Conservation (phyloP, 2,888 invertebrate species). For the Keiferia lycopersicella region DNA sequence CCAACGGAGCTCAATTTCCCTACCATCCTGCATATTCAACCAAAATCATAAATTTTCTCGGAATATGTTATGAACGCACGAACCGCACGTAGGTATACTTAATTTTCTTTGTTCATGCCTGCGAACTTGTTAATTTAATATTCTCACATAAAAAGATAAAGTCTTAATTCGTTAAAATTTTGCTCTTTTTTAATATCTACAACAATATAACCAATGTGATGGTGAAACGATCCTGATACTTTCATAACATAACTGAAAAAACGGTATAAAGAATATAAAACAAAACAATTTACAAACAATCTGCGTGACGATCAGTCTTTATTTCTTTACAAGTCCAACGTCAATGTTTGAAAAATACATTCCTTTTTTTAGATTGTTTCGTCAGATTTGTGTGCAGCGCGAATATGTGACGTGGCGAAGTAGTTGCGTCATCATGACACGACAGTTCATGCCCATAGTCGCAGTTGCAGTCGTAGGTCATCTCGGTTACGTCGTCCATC, state of each 20-base stretch:
- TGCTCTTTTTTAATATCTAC: neutral
- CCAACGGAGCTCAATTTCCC: conserved; percentile 20
- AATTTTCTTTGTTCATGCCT: conserved; percentile 3
- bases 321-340: no score
- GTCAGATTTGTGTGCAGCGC: neutral
- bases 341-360: no score
- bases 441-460: conserved; percentile 14
- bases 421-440: conserved; percentile 17
- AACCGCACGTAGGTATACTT: neutral
- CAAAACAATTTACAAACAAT: no score
- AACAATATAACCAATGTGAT: no score
- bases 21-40: conserved; percentile 14
- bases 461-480: conserved; percentile 11
- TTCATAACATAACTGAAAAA: no score
- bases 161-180: neutral
- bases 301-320: no score
- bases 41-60: conserved; percentile 8
- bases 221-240: no score
- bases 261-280: no score
- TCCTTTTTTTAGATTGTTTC: neutral
- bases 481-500: neutral
- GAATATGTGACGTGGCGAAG: neutral
- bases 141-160: conserved; percentile 2
- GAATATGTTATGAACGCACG: conserved; percentile 1
- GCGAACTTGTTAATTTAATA: neutral